Evolutionary conservation across 2,113 vertebrate species (phyloP).

Genomic region (Hydropotes inermis): DNA sequence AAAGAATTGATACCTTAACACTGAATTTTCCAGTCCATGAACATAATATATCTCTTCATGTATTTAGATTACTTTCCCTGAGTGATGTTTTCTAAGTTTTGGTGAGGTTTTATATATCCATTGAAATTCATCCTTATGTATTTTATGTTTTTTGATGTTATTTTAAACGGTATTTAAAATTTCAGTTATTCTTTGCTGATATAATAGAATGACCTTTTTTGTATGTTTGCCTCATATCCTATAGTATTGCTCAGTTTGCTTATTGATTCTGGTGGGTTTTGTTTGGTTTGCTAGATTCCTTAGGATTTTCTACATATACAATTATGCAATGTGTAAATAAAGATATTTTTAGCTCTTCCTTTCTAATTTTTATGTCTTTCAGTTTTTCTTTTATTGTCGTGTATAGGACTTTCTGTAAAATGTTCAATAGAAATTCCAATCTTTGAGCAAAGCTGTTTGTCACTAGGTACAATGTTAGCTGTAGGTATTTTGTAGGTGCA

Average conservation of each 20-base stretch:
- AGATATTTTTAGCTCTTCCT: background rate
- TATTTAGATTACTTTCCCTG: background rate
- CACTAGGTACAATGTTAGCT: background rate
- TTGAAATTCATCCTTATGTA: background rate
- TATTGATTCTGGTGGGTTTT: background rate
- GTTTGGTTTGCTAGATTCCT: background rate
- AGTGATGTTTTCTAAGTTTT: background rate
- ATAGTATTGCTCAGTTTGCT: background rate
- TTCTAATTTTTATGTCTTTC: background rate
- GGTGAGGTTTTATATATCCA: background rate
- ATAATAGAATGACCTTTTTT: background rate
- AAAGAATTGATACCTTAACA: background rate
- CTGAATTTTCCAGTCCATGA: fast-evolving
- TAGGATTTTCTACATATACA: background rate
- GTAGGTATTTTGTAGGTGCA: background rate
- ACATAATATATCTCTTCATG: background rate
- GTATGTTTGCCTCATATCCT: background rate
- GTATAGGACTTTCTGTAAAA: background rate
- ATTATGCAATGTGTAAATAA: background rate
- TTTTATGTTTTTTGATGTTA: background rate
- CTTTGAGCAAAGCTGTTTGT: background rate
- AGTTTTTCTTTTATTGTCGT: background rate
- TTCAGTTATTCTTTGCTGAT: background rate
- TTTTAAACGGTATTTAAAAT: background rate
- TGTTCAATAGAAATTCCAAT: background rate